phyloP scores from a whole-genome alignment of 2,113 vertebrate genomes.

The Ctenomys sociabilis region DNA sequence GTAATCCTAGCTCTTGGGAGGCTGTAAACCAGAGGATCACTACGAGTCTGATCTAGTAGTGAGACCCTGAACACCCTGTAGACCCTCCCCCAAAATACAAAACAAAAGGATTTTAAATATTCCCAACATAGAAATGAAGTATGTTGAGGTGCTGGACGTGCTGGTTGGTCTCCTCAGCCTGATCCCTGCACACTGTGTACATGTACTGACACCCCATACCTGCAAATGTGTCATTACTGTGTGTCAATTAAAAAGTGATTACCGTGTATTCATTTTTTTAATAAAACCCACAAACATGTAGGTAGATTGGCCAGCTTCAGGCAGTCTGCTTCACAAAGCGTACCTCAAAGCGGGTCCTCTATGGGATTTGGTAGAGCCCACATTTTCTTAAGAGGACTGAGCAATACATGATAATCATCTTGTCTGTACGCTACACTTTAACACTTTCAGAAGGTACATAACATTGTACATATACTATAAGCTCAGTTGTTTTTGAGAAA shows the following conservation, averaged over 20 bases:
- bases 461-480: not conserved
- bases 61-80: too few species aligned
- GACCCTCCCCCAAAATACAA: too few species aligned
- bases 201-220: not conserved
- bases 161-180: not conserved
- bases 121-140: not conserved
- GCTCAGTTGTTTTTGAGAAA: slow-evolving; percentile 30
- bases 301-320: not conserved
- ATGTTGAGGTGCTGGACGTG: not conserved
- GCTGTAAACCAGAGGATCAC: too few species aligned
- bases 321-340: rapidly evolving
- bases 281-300: not conserved
- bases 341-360: not conserved
- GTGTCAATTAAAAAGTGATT: not conserved
- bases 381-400: not conserved
- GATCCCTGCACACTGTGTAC: too few species aligned
- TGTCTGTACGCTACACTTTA: not conserved
- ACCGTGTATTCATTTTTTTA: not conserved
- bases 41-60: too few species aligned
- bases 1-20: too few species aligned
- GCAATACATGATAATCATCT: not conserved
- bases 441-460: not conserved
- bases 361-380: not conserved
- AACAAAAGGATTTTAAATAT: not conserved
- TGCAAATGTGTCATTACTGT: not conserved